Conservation (phyloP, 2,888 invertebrate species). For the Leptinotarsa juncta region DNA sequence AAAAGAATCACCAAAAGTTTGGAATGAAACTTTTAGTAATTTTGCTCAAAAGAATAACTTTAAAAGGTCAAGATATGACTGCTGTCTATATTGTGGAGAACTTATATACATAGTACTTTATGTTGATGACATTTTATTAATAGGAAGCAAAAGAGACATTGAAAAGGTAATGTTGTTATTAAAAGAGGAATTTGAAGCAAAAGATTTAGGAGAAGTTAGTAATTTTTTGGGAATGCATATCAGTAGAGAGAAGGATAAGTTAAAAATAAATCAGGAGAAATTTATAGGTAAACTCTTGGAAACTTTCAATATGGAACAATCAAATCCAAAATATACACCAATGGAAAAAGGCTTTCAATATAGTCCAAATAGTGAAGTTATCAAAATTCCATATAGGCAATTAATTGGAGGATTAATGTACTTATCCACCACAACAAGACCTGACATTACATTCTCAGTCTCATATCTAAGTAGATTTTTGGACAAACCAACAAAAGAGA, state of each 20-base stretch:
- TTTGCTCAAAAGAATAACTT: constrained; percentile 5
- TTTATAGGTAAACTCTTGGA: constrained; percentile 38
- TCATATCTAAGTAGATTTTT: constrained; percentile 44
- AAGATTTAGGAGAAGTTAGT: constrained; percentile 29
- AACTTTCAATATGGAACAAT: constrained; percentile 39
- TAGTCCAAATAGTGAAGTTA: constrained; percentile 26
- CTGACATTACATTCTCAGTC: constrained; percentile 43
- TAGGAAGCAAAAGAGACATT: constrained; percentile 30
- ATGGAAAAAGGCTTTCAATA: constrained; percentile 40
- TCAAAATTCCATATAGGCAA: constrained; percentile 38
- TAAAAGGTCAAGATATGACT: constrained; percentile 28
- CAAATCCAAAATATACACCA: constrained; percentile 30
- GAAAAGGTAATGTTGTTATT: constrained; percentile 25
- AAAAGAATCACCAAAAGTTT: constrained; percentile 40
- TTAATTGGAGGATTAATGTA: constrained; percentile 43
- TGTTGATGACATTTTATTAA: constrained; percentile 44
- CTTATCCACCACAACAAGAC: constrained; percentile 39
- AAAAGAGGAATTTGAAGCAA: constrained; percentile 38
- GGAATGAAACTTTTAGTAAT: constrained; percentile 28
- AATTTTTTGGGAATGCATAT: constrained; percentile 38
- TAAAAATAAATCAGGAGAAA: constrained; percentile 34
- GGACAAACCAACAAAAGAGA: constrained; percentile 39
- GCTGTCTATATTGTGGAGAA: constrained; percentile 22
- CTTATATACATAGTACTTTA: constrained; percentile 38
- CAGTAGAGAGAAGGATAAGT: constrained; percentile 32